Conservation (phyloP, 2,113 vertebrate species). For the Calypte anna region DNA sequence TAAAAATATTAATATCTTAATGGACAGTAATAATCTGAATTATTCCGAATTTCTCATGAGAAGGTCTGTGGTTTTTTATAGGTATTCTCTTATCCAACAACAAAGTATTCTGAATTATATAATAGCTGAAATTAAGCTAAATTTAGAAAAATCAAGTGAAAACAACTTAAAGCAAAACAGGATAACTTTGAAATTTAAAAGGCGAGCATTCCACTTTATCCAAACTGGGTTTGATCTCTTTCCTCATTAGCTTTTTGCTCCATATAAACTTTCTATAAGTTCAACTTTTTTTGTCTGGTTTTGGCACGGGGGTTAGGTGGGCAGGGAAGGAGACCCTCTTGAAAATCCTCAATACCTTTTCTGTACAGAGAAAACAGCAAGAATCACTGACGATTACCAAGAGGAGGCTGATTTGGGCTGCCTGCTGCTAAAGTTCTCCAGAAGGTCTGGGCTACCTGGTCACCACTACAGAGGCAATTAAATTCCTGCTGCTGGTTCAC, state of each 20-base stretch:
- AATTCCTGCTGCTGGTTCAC: background rate
- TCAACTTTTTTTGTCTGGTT: background rate
- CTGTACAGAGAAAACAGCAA: background rate
- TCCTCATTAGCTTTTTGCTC: background rate
- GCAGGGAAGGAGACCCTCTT: background rate
- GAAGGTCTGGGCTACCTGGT: background rate
- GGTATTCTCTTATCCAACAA: conserved; percentile 54
- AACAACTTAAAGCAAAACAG: conserved; percentile 26
- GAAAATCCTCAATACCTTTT: background rate
- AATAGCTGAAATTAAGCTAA: conserved; percentile 55
- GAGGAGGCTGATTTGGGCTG: accelerated
- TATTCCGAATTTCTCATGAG: conserved; percentile 58
- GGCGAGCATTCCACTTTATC: conserved; percentile 13
- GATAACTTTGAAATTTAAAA: conserved; percentile 40
- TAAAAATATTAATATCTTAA: conserved; percentile 63
- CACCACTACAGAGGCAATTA: background rate
- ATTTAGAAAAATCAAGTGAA: conserved; percentile 47
- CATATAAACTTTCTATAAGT: background rate
- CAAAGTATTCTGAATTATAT: conserved; percentile 53
- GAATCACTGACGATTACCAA: accelerated
- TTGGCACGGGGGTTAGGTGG: background rate
- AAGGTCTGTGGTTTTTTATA: conserved; percentile 31
- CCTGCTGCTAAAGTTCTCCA: background rate
- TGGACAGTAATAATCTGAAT: conserved; percentile 44
- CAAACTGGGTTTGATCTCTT: background rate